A percentile compares a stretch with the other conserved stretches of the same genome.
Conservation (phyloP, 2,113 vertebrate species). For the Archilochus colubris region DNA sequence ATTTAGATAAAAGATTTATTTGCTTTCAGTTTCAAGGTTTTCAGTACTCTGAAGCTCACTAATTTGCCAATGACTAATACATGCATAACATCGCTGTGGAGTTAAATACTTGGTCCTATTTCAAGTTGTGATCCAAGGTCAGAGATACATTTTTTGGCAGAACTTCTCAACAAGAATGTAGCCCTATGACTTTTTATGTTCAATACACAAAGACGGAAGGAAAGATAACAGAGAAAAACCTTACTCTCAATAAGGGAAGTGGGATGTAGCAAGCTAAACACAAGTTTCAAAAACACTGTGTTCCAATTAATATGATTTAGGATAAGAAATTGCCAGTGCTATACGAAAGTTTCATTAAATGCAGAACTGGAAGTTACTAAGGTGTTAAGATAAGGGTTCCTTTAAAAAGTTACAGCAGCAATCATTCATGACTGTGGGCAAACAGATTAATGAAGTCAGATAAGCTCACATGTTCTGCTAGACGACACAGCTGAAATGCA, state of each 20-base stretch:
- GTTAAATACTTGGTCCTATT: slow-evolving; percentile 75
- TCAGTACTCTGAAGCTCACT: slow-evolving; percentile 68
- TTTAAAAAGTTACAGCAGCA: slow-evolving; percentile 63
- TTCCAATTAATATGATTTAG: slow-evolving; percentile 77
- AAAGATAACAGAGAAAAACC: slow-evolving; percentile 70
- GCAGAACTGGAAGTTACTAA: slow-evolving; percentile 63
- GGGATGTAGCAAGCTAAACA: slow-evolving; percentile 70
- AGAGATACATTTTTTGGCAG: slow-evolving; percentile 83
- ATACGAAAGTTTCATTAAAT: slow-evolving; percentile 42
- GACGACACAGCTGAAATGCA: slow-evolving; percentile 37
- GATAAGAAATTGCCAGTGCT: slow-evolving; percentile 56
- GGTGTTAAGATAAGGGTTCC: slow-evolving; percentile 69
- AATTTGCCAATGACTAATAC: slow-evolving; percentile 76
- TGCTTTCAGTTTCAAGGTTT: slow-evolving; percentile 83
- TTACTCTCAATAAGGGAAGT: slow-evolving; percentile 66
- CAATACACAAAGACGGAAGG: slow-evolving; percentile 70
- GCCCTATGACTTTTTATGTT: slow-evolving; percentile 68
- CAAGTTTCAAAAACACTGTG: slow-evolving; percentile 59
- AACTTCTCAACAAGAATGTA: slow-evolving; percentile 73
- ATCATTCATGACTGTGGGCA: slow-evolving; percentile 58
- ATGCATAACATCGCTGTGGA: slow-evolving; percentile 65
- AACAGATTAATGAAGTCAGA: slow-evolving; percentile 64
- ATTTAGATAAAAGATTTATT: slow-evolving; percentile 85
- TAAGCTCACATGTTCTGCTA: slow-evolving; percentile 15
- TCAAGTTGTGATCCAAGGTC: slow-evolving; percentile 82